Evolutionary conservation across 2,113 vertebrate genomes (phyloP).

Genomic region (Phasianus colchicus): DNA sequence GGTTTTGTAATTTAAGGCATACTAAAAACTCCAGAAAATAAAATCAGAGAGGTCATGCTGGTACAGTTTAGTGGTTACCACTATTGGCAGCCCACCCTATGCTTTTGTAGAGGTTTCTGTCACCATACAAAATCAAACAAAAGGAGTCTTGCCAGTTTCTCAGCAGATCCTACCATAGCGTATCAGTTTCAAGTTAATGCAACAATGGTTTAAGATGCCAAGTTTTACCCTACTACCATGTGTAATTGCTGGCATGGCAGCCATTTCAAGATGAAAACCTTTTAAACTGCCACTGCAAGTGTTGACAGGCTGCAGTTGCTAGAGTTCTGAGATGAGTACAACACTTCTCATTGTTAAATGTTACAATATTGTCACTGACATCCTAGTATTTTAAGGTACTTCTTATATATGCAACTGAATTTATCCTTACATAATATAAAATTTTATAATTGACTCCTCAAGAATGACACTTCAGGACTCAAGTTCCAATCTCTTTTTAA

Average conservation of each 20-base stretch:
- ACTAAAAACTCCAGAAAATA: background rate
- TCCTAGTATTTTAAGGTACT: background rate
- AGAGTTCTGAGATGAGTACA: background rate
- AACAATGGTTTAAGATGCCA: background rate
- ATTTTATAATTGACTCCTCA: background rate
- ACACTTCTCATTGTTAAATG: background rate
- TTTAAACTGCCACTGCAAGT: background rate
- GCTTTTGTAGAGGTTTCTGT: background rate
- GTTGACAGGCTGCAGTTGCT: background rate
- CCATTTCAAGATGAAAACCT: background rate
- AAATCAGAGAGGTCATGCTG: background rate
- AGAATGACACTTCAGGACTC: background rate
- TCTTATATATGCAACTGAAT: background rate
- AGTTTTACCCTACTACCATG: background rate
- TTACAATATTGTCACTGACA: background rate
- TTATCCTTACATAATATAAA: background rate
- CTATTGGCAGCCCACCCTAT: background rate
- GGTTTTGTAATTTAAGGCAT: background rate
- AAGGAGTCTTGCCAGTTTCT: background rate
- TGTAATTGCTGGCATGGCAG: background rate
- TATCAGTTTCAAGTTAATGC: background rate
- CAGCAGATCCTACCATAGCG: background rate
- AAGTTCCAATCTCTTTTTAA: background rate
- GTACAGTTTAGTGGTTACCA: background rate
- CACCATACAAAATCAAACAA: background rate